Base-by-base conservation (phyloP, 2,888 invertebrate species). In the Polymixis flavicincta region DNA sequence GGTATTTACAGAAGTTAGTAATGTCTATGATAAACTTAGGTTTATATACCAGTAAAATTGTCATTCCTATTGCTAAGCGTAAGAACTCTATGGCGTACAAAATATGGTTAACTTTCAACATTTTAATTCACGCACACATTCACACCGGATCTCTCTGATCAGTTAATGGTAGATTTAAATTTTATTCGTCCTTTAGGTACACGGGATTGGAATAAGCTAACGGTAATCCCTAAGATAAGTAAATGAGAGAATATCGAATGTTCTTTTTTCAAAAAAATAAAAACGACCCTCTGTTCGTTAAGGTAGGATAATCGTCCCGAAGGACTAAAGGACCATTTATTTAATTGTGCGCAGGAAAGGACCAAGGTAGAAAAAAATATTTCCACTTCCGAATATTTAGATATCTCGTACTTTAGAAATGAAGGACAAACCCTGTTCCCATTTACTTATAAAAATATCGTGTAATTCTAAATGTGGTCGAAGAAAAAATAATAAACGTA, bases 181-280 rank as follows among this genome's bases (percentile, higher is more conserved):
- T 42, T 63, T 63, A 42, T 25, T 68, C 25, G 25, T 37, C 19
- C n/a, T 65, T n/a, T 25, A 54, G 13, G 54, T 54, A 37, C 7
- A 50, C 25, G 19, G 17, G 2, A 66, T 66, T 25, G 9, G 37
- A 17, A 64, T 59, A 48, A 52, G 45, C 54, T 59, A 28, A 54
- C 14, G 13, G 9, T 64, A 64, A 63, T 54, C 9, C 14, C 25
- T 8, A 3, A 79, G 73, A 79, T 71, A 79, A 50, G 65, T 79
- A 65, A 78, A 80, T 73, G 42, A 66, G 63, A 52, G 48, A 66
- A 54, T 28, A n/a, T 13, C 11, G 25, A 71, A 25, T 19, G 4
- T 32, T 45, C 3, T 5, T 6, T 32, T 32, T 17, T 2, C 19
- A n/a, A 50, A 22, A 50, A 37, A 50, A 52, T n/a, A 61, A 50